Base-by-base conservation (phyloP, 2,888 invertebrate species). In the Notodonta ziczac region DNA sequence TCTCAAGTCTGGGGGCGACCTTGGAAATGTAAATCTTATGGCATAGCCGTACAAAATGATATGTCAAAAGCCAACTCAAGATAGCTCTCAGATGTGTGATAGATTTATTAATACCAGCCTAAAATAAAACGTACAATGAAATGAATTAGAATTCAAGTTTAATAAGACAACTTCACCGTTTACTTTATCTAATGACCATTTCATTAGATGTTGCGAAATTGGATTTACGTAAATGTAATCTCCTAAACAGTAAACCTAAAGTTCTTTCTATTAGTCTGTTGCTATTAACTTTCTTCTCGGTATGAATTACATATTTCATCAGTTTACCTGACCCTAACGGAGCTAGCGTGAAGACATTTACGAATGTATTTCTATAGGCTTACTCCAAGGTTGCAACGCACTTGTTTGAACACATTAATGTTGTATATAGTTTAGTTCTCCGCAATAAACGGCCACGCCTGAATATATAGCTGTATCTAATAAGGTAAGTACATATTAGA, bases 361-460 rank as follows among this genome's bases (percentile, higher is more conserved):
- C n/a, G 39, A 54, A 54, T 14, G 54, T 54, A 39, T 39, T 50
- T 57, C 32, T 57, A 57, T 48, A 35, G 50, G 35, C n/a, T 24
- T 14, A 39, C 39, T 50, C 48, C 57, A 57, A 57, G 57, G 57
- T 50, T 14, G 14, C 8, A 16, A 8, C 16, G 61, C 57, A 63
- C 69, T 77, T 54, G 35, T 35, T 54, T 54, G 8, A 54, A 39
- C 10, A 52, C 35, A 39, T 3, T 8, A 50, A 51, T 51, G 5
- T 52, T 24, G 51, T 24, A n/a, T n/a, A n/a, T n/a, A 24, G 24
- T 51, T 32, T 52, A 8, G 52, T 57, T 68, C 60, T 66, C 51
- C 56, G 51, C 62, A 60, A 66, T 73, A 73, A 69, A 73, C 65
- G 70, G 65, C 69, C 64, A 48, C 64, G 61, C 61, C 64, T 66